phyloP scores from a whole-genome alignment of 2,888 invertebrate species.

The Nemurella pictetii region DNA sequence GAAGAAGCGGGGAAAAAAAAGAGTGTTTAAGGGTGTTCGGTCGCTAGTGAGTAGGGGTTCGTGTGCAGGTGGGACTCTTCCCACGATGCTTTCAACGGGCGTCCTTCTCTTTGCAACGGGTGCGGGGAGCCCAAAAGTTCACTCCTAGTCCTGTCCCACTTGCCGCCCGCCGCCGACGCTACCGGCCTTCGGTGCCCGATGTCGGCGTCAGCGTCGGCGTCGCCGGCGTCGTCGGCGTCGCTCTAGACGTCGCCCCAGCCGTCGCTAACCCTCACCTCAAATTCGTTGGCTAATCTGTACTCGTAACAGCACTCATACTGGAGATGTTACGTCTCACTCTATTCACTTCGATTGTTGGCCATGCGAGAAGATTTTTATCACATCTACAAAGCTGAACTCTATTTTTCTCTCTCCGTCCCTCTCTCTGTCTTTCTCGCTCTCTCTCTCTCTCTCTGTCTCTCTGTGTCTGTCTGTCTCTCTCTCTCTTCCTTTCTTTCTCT shows the following conservation, averaged over 20 bases:
- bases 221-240: slow-evolving; percentile 13
- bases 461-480: background rate
- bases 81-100: slow-evolving; percentile 44
- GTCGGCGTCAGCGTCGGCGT: background rate
- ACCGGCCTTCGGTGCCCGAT: background rate
- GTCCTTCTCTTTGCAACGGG: slow-evolving; percentile 29
- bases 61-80: slow-evolving; percentile 40
- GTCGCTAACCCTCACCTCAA: slow-evolving; percentile 37
- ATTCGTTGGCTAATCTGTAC: slow-evolving; percentile 42
- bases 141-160: background rate
- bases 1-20: slow-evolving; percentile 32
- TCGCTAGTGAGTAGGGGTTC: slow-evolving; percentile 23
- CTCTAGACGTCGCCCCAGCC: slow-evolving; percentile 19
- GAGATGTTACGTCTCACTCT: slow-evolving; percentile 22
- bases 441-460: slow-evolving; percentile 3
- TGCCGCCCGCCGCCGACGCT: slow-evolving; percentile 6
- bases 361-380: slow-evolving; percentile 23
- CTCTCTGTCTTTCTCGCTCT: background rate
- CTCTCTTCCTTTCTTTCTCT: slow-evolving; percentile 11
- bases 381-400: slow-evolving; percentile 26
- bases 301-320: slow-evolving; percentile 40
- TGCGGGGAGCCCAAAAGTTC: slow-evolving; percentile 14
- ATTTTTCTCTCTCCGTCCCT: background rate
- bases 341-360: slow-evolving; percentile 20
- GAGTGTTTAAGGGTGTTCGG: slow-evolving; percentile 27